Base-by-base conservation (phyloP, 2,113 vertebrate genomes). In the Calypte anna region DNA sequence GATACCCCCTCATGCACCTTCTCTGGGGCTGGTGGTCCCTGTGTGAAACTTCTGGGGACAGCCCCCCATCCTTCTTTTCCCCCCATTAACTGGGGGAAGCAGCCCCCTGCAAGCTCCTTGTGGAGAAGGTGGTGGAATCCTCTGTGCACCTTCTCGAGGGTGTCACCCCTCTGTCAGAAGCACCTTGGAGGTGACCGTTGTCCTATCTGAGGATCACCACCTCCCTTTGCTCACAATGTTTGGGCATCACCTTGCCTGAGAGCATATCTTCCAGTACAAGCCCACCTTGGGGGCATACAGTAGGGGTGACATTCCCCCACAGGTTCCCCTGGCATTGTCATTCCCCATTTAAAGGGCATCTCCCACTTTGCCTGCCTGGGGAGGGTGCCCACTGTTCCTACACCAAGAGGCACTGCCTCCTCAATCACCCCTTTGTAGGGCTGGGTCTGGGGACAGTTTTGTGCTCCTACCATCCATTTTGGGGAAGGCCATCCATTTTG, bases 401-500 rank as follows among this genome's bases (percentile, higher is more conserved):
- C 1, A 1, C 27, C 82, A 54, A 7, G 25, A 70, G 46, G 3
- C 36, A 25, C 22, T 24, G 44, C 8, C 24, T 9, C 17, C 8
- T 87, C 25, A 22, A 33, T 61, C 17, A 64, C 23, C 66, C 21
- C 18, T 85, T 74, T 10, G 25, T 28, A 30, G 4, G 6, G 46
- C 7, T 19, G 43, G 31, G 6, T 59, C 0, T 63, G 51, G 53
- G 61, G 64, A 28, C 27, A 31, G 27, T 68, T 81, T 64, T 2
- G 1, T 73, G 90, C 16, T 67, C 36, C 43, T n/a, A 7, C 36
- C 85, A 75, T 94, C 87, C 93, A 93, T 96, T 91, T 89, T 85
- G 88, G 94, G 44, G 25, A 82, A n/a, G 50, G 22, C 15, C 82
- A 59, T 95, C 93, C 86, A 89, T 95, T 92, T 94, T 91, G 75